Percentiles rank a stretch among this genome's conserved stretches.
phyloP scores from a whole-genome alignment of 2,888 invertebrate species.

The Pachydiplax longipennis region DNA sequence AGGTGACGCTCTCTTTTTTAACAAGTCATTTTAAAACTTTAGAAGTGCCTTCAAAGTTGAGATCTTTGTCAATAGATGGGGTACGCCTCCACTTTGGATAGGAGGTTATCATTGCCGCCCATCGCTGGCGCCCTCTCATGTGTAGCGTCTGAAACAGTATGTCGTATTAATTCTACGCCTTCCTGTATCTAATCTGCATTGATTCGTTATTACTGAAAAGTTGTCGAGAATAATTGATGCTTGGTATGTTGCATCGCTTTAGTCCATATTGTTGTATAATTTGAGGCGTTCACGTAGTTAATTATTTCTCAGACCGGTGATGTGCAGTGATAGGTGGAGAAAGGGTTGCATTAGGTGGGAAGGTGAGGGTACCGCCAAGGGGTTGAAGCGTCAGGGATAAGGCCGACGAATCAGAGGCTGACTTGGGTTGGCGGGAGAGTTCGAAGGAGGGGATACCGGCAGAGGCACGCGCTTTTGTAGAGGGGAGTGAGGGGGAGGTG shows the following conservation, averaged over 20 bases:
- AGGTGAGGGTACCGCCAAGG: slow-evolving; percentile 44
- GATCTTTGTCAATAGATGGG: neutral
- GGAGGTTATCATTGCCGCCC: neutral
- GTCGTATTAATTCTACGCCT: neutral
- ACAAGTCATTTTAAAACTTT: neutral
- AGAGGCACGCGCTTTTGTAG: slow-evolving; percentile 43
- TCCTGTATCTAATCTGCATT: neutral
- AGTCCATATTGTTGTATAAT: neutral
- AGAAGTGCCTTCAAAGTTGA: neutral
- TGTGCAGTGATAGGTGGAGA: neutral
- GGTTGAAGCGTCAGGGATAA: slow-evolving; percentile 36
- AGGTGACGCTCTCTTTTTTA: neutral
- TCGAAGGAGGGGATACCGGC: slow-evolving; percentile 43
- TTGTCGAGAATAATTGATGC: too few relatives aligned
- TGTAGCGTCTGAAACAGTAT: neutral
- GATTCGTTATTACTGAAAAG: neutral
- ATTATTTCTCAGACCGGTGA: neutral
- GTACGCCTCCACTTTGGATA: neutral
- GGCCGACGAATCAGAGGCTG: slow-evolving; percentile 35
- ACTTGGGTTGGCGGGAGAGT: slow-evolving; percentile 41
- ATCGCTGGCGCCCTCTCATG: neutral
- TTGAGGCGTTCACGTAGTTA: neutral
- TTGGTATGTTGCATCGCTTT: too few relatives aligned
- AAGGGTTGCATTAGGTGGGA: neutral
- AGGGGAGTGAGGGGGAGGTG: slow-evolving; percentile 21